Evolutionary conservation across 2,113 vertebrate genomes (phyloP).

Genomic region (Excalfactoria chinensis): DNA sequence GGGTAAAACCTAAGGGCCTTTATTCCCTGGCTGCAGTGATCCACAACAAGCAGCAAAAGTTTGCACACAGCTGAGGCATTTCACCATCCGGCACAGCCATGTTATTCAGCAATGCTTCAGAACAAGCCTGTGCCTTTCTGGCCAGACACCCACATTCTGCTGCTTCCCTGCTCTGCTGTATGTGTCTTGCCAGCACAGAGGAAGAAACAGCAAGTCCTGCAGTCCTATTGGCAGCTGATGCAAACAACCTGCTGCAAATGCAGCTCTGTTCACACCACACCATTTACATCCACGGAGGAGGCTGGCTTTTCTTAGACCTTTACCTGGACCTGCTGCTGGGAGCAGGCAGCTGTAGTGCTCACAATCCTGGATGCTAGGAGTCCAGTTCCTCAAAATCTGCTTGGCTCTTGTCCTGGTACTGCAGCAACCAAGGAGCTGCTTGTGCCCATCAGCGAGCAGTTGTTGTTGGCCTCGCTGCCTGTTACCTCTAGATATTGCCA

Average conservation of each 20-base stretch:
- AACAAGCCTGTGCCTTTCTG: neutral
- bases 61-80: neutral
- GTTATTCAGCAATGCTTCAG: neutral
- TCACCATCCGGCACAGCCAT: neutral
- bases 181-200: neutral
- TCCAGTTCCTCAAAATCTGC: neutral
- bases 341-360: fast-evolving
- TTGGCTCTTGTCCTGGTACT: neutral
- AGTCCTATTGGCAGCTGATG: neutral
- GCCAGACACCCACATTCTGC: neutral
- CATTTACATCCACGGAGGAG: neutral
- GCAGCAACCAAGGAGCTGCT: neutral
- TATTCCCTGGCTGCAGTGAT: neutral
- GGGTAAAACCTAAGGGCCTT: neutral
- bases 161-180: neutral
- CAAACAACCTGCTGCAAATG: neutral
- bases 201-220: neutral
- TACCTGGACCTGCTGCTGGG: neutral
- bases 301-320: neutral
- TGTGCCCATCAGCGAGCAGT: fast-evolving
- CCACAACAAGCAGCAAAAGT: neutral
- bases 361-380: fast-evolving
- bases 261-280: fast-evolving
- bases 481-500: neutral
- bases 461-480: neutral